Evolutionary conservation across 2,113 vertebrate genomes (phyloP).

Genomic region (Zeus faber): DNA sequence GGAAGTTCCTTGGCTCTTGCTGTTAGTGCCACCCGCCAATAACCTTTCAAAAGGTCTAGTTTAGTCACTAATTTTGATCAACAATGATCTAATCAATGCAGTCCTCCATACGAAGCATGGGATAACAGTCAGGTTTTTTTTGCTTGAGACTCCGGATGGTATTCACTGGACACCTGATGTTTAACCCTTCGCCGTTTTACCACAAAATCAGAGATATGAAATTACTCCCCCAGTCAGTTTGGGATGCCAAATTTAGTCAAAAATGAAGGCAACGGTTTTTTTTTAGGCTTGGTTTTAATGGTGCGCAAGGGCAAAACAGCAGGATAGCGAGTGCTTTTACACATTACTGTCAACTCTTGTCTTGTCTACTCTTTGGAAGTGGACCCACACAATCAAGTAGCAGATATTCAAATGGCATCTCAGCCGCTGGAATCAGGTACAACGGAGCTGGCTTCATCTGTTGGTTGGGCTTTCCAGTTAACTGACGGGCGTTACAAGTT

Average conservation of each 20-base stretch:
- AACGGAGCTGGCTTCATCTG: neutral
- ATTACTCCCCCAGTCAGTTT: neutral
- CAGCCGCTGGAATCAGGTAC: no score
- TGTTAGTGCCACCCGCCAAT: neutral
- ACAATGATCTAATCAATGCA: slow-evolving; percentile 3
- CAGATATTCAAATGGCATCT: neutral
- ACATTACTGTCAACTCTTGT: slow-evolving; percentile 8
- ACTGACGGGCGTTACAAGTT: neutral
- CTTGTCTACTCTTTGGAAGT: neutral
- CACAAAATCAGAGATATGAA: neutral
- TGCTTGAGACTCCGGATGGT: neutral
- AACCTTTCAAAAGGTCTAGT: slow-evolving; percentile 15
- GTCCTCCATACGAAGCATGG: slow-evolving; percentile 14
- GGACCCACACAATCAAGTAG: neutral
- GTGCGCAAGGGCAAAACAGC: slow-evolving; percentile 4
- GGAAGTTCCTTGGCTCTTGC: neutral
- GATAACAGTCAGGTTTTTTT: slow-evolving; percentile 10
- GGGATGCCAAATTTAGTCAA: slow-evolving; percentile 1
- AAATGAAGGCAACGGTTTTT: slow-evolving; percentile 2
- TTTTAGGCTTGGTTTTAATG: slow-evolving; percentile 1
- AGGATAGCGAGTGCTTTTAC: slow-evolving; percentile 2
- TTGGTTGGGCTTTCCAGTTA: neutral
- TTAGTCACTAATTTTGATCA: slow-evolving; percentile 9
- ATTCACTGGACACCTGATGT: neutral
- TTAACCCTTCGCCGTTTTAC: neutral